phyloP scores from a whole-genome alignment of 1,140 invertebrate genomes.

The Scaptomyza montana region DNA sequence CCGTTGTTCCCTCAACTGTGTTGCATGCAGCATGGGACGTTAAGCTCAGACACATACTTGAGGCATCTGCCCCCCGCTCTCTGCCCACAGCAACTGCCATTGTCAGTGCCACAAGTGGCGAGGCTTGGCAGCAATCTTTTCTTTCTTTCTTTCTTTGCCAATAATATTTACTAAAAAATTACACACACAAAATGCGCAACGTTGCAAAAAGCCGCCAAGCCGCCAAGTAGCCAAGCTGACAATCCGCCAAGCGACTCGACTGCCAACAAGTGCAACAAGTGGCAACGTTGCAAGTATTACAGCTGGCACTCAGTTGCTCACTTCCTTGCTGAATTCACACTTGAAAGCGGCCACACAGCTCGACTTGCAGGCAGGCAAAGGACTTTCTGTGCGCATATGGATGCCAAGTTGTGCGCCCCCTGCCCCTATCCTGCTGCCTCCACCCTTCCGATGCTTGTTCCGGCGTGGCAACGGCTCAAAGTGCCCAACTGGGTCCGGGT shows the following conservation, averaged over 20 bases:
- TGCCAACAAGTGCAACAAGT: constrained; percentile 68
- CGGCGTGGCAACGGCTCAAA: constrained; percentile 19
- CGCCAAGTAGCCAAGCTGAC: constrained; percentile 12
- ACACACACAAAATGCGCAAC: constrained; percentile 65
- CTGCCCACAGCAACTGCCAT: constrained; percentile 29
- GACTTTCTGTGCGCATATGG: constrained; percentile 29
- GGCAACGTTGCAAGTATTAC: constrained; percentile 22
- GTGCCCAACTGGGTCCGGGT: constrained; percentile 3
- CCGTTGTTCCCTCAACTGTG: neutral
- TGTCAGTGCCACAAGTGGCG: constrained; percentile 52
- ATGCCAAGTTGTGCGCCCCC: constrained; percentile 63
- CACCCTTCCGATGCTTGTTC: neutral
- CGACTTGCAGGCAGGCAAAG: neutral
- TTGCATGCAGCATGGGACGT: constrained; percentile 42
- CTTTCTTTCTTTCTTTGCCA: constrained; percentile 50
- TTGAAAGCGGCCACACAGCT: constrained; percentile 40
- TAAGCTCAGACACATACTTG: constrained; percentile 75
- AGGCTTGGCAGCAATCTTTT: constrained; percentile 29
- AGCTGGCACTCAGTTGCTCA: constrained; percentile 41
- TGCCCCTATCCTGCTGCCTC: neutral
- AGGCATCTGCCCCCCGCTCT: constrained; percentile 21
- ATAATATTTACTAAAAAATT: constrained; percentile 73
- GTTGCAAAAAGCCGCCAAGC: constrained; percentile 38
- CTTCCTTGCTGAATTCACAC: constrained; percentile 56
- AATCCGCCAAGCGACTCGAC: constrained; percentile 4